Evolutionary conservation across 2,888 invertebrate species (phyloP).

Genomic region (Drymonia ruficornis): DNA sequence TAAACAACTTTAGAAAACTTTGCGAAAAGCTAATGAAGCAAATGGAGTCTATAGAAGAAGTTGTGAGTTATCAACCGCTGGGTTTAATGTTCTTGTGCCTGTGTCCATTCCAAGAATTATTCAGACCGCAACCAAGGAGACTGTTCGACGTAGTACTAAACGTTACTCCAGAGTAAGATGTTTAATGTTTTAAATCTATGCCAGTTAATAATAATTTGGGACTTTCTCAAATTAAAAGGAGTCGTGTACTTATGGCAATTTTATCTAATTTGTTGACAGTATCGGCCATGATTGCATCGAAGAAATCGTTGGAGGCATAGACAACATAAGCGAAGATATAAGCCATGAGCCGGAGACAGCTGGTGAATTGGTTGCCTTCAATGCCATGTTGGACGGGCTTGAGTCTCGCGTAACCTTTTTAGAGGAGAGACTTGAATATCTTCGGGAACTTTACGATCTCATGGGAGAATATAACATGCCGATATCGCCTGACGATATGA

Average conservation of each 20-base stretch:
- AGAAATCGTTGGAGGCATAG: constrained; percentile 86
- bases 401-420: constrained; percentile 88
- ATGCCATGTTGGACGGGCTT: constrained; percentile 88
- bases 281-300: constrained; percentile 86
- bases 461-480: constrained; percentile 92
- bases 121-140: constrained; percentile 89
- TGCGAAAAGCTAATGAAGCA: constrained; percentile 89
- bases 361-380: constrained; percentile 88
- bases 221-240: neutral
- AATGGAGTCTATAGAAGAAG: constrained; percentile 87
- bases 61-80: constrained; percentile 87
- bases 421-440: constrained; percentile 90
- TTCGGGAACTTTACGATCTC: constrained; percentile 92
- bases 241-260: no score
- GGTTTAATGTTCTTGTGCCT: constrained; percentile 90
- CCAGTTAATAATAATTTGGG: neutral
- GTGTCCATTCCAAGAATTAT: constrained; percentile 88
- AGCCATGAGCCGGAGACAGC: constrained; percentile 88
- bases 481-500: constrained; percentile 89
- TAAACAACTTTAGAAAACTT: constrained; percentile 86
- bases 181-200: neutral
- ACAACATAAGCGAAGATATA: constrained; percentile 87
- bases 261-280: constrained; percentile 55
- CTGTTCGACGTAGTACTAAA: constrained; percentile 87
- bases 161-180: constrained; percentile 87